Evolutionary conservation across 2,113 vertebrate genomes (phyloP).

Genomic region (Nansenia antarctica): DNA sequence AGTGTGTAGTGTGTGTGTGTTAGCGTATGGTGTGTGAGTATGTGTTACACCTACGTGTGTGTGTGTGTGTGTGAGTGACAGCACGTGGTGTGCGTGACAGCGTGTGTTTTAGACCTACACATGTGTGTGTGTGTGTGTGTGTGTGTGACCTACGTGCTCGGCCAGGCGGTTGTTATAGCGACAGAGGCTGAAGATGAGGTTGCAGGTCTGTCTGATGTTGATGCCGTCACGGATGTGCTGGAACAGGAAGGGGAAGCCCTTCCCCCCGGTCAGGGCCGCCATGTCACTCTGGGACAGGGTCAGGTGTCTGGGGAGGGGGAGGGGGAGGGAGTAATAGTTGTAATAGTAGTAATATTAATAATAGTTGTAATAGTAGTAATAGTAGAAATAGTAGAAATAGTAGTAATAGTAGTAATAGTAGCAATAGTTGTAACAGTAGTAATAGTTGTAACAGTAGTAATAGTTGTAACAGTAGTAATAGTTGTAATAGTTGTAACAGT

Average conservation of each 20-base stretch:
- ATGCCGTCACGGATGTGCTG: constrained; percentile 99
- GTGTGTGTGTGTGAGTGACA: background rate
- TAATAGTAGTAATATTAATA: no score
- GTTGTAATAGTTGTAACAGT: no score
- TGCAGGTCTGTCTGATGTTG: constrained; percentile 98
- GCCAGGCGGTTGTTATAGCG: constrained; percentile 98
- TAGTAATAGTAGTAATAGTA: no score
- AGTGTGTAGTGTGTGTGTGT: background rate
- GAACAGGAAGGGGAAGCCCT: constrained; percentile 99
- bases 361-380: no score
- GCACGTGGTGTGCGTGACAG: no score
- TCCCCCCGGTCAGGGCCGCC: constrained; percentile 97
- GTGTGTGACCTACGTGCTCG: constrained; percentile 82
- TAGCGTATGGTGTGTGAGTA: background rate
- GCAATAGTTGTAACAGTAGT: no score
- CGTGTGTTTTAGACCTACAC: no score
- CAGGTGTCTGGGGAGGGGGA: constrained; percentile 81
- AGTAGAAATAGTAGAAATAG: no score
- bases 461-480: no score
- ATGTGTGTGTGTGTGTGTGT: background rate
- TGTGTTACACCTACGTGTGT: background rate
- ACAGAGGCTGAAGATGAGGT: constrained; percentile 98
- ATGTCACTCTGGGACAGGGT: constrained; percentile 98
- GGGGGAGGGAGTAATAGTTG: background rate
- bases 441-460: no score